Conservation (phyloP, 2,113 vertebrate genomes). For the Puntigrus tetrazona region DNA sequence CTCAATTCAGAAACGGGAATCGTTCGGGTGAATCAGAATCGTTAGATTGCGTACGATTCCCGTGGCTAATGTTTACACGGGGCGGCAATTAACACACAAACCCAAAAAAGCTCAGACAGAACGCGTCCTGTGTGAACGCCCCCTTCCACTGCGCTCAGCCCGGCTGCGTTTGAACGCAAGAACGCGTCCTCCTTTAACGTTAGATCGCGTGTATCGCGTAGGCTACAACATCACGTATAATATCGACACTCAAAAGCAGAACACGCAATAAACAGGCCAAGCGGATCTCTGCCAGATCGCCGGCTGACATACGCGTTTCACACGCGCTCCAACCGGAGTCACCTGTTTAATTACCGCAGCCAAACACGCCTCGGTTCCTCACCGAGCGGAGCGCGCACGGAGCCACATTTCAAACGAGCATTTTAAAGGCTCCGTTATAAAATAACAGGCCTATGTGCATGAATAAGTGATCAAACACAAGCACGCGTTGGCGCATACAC, state of each 20-base stretch:
- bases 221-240: background rate
- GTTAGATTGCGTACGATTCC: background rate
- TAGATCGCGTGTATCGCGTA: background rate
- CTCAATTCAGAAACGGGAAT: background rate
- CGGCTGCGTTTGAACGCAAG: background rate
- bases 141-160: background rate
- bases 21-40: background rate
- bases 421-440: background rate
- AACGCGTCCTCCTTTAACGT: background rate
- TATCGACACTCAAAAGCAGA: background rate
- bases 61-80: background rate
- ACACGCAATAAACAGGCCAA: background rate
- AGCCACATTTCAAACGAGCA: background rate
- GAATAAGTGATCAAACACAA: background rate
- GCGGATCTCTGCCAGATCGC: background rate
- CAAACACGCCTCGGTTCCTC: background rate
- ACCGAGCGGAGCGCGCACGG: background rate
- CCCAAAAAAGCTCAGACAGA: background rate
- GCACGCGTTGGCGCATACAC: background rate
- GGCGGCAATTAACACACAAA: background rate
- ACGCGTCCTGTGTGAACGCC: background rate
- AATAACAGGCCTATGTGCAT: background rate
- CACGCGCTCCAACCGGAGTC: slow-evolving; percentile 9
- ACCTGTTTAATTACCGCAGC: slow-evolving; percentile 27
- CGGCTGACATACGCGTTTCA: background rate